Percentiles rank a stretch among this genome's conserved stretches.
Evolutionary conservation across 2,113 vertebrate genomes (phyloP).

Genomic region (Myocastor coypus): DNA sequence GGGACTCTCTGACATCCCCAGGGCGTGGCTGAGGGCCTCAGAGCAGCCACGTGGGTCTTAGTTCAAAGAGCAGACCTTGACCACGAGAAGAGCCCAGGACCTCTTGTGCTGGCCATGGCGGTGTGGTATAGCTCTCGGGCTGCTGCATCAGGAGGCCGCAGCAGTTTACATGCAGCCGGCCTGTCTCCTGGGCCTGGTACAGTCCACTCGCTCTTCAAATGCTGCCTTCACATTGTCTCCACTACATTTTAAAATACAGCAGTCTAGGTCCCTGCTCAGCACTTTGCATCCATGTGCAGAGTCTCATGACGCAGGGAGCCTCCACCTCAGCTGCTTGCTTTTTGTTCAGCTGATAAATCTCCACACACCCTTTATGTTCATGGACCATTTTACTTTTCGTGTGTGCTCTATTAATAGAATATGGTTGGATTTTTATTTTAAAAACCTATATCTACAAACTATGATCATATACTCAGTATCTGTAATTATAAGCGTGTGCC

Average conservation of each 20-base stretch:
- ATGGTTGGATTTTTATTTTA: not conserved
- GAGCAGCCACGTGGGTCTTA: too few relatives aligned
- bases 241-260: not conserved
- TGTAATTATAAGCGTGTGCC: not conserved
- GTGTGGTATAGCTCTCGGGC: not conserved
- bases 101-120: not conserved
- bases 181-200: not conserved
- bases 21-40: conserved; percentile 82
- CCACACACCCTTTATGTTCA: not conserved
- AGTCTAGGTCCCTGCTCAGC: not conserved
- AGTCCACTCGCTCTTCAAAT: not conserved
- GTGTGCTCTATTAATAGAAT: not conserved
- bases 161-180: rapidly evolving
- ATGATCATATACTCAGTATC: not conserved
- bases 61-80: not conserved
- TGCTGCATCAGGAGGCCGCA: rapidly evolving
- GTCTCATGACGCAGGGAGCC: not conserved
- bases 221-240: rapidly evolving
- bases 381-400: not conserved
- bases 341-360: not conserved
- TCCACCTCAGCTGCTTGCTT: not conserved
- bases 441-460: not conserved
- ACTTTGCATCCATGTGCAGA: too few relatives aligned
- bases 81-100: rapidly evolving
- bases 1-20: conserved; percentile 85